phyloP scores from a whole-genome alignment of 2,888 invertebrate genomes.

The Clanis bilineata region DNA sequence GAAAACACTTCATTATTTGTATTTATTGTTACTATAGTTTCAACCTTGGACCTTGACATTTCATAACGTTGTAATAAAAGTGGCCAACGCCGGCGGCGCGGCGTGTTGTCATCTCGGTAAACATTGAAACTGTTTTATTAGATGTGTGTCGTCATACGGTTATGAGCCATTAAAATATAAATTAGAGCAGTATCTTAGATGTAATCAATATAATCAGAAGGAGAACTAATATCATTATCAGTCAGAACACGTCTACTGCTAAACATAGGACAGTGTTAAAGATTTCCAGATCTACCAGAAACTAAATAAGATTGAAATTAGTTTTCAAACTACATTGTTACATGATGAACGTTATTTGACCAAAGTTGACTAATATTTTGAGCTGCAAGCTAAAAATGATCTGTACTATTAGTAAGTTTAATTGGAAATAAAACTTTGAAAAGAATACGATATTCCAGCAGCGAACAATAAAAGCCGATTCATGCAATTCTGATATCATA shows the following conservation, averaged over 20 bases:
- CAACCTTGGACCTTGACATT: constrained; percentile 39
- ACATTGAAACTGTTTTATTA: constrained; percentile 22
- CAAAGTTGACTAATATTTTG: no score
- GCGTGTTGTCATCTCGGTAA: constrained; percentile 20
- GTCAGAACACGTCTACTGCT: no score
- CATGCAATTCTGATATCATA: constrained; percentile 30
- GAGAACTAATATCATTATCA: background rate
- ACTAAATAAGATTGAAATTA: no score
- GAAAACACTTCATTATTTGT: background rate
- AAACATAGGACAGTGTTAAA: no score
- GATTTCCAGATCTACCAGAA: no score
- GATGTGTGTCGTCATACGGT: constrained; percentile 17
- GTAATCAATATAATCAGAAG: background rate
- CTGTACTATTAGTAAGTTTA: background rate
- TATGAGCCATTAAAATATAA: constrained; percentile 22
- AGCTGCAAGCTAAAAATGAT: background rate
- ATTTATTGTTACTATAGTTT: constrained; percentile 18
- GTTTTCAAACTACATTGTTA: no score
- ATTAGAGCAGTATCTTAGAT: constrained; percentile 16
- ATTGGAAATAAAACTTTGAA: background rate
- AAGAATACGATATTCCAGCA: background rate
- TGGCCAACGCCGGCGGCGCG: constrained; percentile 11
- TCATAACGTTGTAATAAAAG: constrained; percentile 20
- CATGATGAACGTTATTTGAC: no score
- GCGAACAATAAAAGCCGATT: constrained; percentile 16